Base-by-base conservation (phyloP, 2,888 invertebrate genomes). In the Tetramorium bicarinatum region DNA sequence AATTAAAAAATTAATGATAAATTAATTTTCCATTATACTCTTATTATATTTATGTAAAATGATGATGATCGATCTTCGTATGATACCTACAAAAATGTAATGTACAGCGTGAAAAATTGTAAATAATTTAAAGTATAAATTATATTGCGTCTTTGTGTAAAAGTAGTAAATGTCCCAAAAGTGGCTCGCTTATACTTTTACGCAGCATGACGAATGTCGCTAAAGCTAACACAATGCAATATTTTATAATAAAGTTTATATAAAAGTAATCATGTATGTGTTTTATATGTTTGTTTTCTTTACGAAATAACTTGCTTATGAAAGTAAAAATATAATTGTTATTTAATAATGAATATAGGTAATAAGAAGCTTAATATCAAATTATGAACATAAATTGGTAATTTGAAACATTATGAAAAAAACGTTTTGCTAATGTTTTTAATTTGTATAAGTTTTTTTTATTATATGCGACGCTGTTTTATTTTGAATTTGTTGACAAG, bases 231-330 rank as follows among this genome's bases (percentile, higher is more conserved):
- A 59, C 79, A 80, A 59, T 71, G 79, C 79, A 71, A 80, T 80
- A 80, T 80, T 80, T 80, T 80, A 71, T 71, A 80, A 80, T 80
- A 80, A 80, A 80, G 59, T 80, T 80, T 80, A 44, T 80, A 80
- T 25, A 59, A 79, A 80, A 77, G 7, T 41, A 56, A 59, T 11
- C 0, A 1, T 59, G 18, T 59, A n/a, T 47, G 3, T 56, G 34
- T 56, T 15, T 18, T 29, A 8, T n/a, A 38, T 47, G 8, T 34
- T 69, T 21, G 2, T 49, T 8, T 64, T n/a, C 21, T 49, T 21
- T 21, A 29, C 3, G 4, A 62, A 38, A 11, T 44, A n/a, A 54
- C 4, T 59, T 2, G 4, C 8, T 72, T 18, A n/a, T 15, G 34
- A 72, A 41, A 72, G n/a, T 56, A 56, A 56, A 15, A 18, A 49